Base-by-base conservation (phyloP, 2,888 invertebrate species). In the Epinotia demarniana region DNA sequence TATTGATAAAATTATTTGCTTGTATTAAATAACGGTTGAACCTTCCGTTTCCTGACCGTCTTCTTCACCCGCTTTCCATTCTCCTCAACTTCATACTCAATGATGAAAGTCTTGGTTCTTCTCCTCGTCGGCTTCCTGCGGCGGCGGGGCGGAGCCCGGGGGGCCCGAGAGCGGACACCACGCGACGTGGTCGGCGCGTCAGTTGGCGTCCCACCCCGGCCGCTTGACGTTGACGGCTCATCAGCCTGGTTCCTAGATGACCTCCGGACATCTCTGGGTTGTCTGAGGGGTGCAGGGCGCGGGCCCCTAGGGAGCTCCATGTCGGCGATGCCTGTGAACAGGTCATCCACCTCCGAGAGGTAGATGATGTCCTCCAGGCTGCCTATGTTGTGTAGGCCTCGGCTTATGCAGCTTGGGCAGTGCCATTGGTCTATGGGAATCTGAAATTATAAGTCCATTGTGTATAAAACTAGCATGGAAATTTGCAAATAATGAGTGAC, bases 351-450 rank as follows among this genome's bases (percentile, higher is more conserved):
- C 78, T 90, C 89, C 12, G 88, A 87, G 4, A 87, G 76, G 33
- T 86, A 81, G 43, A 87, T 84, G 13, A 82, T 83, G 75, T 92
- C 88, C 27, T 84, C 82, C 61, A 93, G 81, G 33, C 89, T 87
- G 33, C 77, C 78, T 72, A 83, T 82, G 60, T 68, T 57, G 23
- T 66, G 55, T 2, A 87, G 81, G 9, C 89, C 90, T 19, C 91
- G 86, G 83, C 57, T 67, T 55, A 66, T 55, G 84, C 97, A 97
- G 69, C 95, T 95, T 43, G 97, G 96, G 89, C 99, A 99, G 85
- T 96, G 97, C 99, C 99, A 99, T 79, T 97, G 96, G 16, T 97
- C 97, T 73, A 95, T 94, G 0, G 99, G 99, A 62, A 97, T 84
- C 94, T 94, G 86, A 58, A 72, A 71, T 57, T 0, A 18, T 43